Evolutionary conservation across 2,888 invertebrate genomes (phyloP).

Genomic region (Cyclophora punctaria): DNA sequence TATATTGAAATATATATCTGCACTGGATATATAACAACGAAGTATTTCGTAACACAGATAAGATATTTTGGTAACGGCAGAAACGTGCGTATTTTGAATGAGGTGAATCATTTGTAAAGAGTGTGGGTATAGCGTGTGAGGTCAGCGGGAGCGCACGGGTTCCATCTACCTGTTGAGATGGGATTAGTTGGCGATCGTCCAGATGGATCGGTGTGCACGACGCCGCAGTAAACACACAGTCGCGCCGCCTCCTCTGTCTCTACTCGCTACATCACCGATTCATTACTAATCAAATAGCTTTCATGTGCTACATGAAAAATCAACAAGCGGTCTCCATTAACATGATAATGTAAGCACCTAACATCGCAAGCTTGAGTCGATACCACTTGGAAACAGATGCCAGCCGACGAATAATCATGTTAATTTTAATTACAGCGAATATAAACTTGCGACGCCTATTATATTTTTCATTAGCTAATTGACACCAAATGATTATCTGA

Average conservation of each 20-base stretch:
- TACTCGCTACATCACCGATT: slow-evolving; percentile 13
- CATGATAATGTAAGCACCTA: neutral
- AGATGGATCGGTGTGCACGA: slow-evolving; percentile 26
- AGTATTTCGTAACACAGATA: slow-evolving; percentile 25
- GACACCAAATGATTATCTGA: slow-evolving; percentile 68
- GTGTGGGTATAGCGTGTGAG: slow-evolving; percentile 44
- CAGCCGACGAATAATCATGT: slow-evolving; percentile 43
- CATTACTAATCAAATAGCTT: slow-evolving; percentile 8
- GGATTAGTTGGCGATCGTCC: slow-evolving; percentile 59
- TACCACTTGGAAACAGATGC: slow-evolving; percentile 55
- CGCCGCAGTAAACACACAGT: slow-evolving; percentile 39
- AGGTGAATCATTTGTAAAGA: slow-evolving; percentile 51
- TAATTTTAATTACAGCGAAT: slow-evolving; percentile 63
- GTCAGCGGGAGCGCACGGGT: slow-evolving; percentile 49
- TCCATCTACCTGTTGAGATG: slow-evolving; percentile 63
- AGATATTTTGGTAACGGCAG: slow-evolving; percentile 30
- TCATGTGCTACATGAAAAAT: neutral
- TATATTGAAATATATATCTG: slow-evolving; percentile 7
- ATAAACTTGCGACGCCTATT: slow-evolving; percentile 53
- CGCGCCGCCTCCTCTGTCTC: slow-evolving; percentile 28
- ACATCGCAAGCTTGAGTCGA: slow-evolving; percentile 8
- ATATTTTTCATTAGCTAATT: slow-evolving; percentile 75
- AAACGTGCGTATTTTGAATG: slow-evolving; percentile 47
- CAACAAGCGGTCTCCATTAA: neutral
- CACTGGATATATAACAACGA: slow-evolving; percentile 20